Base-by-base conservation (phyloP, 2,797 vertebrate species). In the Loriculus beryllinus region DNA sequence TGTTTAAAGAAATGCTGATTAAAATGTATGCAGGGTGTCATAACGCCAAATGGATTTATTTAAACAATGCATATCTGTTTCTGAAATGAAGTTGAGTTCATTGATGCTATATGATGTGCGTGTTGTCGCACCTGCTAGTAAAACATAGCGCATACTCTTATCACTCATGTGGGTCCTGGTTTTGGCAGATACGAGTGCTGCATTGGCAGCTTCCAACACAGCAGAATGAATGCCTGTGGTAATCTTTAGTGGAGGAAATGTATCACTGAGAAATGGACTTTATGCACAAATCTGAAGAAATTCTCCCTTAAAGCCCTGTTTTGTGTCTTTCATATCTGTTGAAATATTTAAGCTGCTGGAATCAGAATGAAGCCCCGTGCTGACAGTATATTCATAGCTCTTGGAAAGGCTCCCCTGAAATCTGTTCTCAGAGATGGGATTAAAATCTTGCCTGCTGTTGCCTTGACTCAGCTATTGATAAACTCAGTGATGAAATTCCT, bases 11-110 rank as follows among this genome's bases (percentile, higher is more conserved):
- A 97, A 76, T 18, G 20, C 22, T 77, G 76, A 93, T 91, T 96
- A 49, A 62, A 37, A 28, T 78, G 31, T 49, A 19, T 63, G 31
- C 63, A 42, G 12, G 31, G n/a, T 91, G 59, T 90, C 90, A 91
- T 88, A 86, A 86, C 60, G 26, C 86, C 92, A 96, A 81, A 81
- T 52, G 40, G 63, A 62, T 93, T 86, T 94, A 88, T 91, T 88
- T 88, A 90, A 96, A 71, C 19, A 42, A 23, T 62, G 84, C 37
- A 87, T 62, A 94, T 33, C 31, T 81, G 52, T 67, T 90, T 95
- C 49, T 87, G 68, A 89, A 97, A 93, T 88, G 51, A 93, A 93
- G 85, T 31, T 35, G 72, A 69, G 37, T 68, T 86, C 95, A 59
- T 77, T 59, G 37, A 78, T 95, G 54, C 3, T n/a, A n/a, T n/a